Evolutionary conservation across 2,113 vertebrate species (phyloP).

Genomic region (Podocnemis expansa): DNA sequence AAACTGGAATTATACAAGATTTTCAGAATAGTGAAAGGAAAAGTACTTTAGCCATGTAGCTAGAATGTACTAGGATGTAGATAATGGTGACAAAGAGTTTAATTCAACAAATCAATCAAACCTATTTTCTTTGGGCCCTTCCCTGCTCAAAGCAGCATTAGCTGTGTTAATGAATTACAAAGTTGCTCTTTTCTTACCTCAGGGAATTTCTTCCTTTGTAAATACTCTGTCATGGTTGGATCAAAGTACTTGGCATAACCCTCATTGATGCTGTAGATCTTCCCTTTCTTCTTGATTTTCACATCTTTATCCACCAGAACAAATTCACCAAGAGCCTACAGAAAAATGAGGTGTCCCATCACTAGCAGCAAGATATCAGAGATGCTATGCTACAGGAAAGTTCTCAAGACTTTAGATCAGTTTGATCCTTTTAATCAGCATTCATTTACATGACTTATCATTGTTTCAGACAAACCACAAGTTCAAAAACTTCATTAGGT

Average conservation of each 20-base stretch:
- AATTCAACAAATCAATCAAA: neutral
- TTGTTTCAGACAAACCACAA: neutral
- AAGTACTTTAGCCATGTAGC: neutral
- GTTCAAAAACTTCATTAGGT: neutral
- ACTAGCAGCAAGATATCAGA: neutral
- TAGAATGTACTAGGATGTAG: neutral
- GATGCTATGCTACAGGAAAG: neutral
- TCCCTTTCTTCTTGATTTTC: slow-evolving; percentile 93
- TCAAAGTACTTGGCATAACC: slow-evolving; percentile 97
- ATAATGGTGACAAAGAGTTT: neutral
- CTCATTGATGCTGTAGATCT: slow-evolving; percentile 95
- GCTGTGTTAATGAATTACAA: neutral
- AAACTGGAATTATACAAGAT: neutral
- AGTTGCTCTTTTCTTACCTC: slow-evolving; percentile 81
- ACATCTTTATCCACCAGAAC: slow-evolving; percentile 93
- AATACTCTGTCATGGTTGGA: slow-evolving; percentile 88
- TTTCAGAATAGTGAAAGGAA: neutral
- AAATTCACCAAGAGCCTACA: slow-evolving; percentile 93
- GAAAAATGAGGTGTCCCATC: neutral
- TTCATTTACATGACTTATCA: neutral
- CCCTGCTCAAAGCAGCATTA: neutral
- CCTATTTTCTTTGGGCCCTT: neutral
- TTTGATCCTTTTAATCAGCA: neutral
- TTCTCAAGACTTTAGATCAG: neutral
- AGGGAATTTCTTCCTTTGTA: slow-evolving; percentile 95